phyloP scores from a whole-genome alignment of 2,797 vertebrate species.

The Nyctibius grandis region DNA sequence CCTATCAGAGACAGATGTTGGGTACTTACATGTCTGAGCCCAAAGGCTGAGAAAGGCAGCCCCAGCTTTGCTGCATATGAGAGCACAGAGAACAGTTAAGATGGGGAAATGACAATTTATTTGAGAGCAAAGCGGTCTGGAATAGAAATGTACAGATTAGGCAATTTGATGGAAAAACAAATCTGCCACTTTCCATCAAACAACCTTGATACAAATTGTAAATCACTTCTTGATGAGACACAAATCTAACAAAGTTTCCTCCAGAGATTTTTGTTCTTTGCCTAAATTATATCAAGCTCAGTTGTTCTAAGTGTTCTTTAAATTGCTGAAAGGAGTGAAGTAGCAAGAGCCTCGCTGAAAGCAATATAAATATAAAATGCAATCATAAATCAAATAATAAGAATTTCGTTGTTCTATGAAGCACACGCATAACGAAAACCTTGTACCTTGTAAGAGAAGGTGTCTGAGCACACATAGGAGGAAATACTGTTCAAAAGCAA shows the following conservation, averaged over 20 bases:
- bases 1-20: not conserved
- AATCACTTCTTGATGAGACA: slow-evolving; percentile 37
- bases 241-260: not conserved
- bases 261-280: slow-evolving; percentile 34
- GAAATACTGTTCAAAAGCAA: not conserved
- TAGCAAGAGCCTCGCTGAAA: not conserved
- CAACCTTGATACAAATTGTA: slow-evolving; percentile 23
- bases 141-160: not conserved
- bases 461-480: not conserved
- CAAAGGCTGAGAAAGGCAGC: not conserved
- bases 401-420: not conserved
- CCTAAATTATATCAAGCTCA: not conserved
- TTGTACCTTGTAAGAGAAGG: not conserved
- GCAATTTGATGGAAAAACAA: slow-evolving; percentile 18
- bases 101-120: slow-evolving; percentile 2
- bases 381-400: not conserved
- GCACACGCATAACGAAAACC: not conserved
- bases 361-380: not conserved
- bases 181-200: slow-evolving; percentile 12
- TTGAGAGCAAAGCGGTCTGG: slow-evolving; percentile 16
- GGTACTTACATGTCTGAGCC: not conserved
- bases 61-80: not conserved
- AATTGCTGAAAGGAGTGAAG: slow-evolving; percentile 8
- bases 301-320: slow-evolving; percentile 22
- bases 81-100: not conserved